A percentile compares a stretch with the other conserved stretches of the same genome.
Evolutionary conservation across 1,140 invertebrate genomes (phyloP).

Genomic region (Monomorium pharaonis): DNA sequence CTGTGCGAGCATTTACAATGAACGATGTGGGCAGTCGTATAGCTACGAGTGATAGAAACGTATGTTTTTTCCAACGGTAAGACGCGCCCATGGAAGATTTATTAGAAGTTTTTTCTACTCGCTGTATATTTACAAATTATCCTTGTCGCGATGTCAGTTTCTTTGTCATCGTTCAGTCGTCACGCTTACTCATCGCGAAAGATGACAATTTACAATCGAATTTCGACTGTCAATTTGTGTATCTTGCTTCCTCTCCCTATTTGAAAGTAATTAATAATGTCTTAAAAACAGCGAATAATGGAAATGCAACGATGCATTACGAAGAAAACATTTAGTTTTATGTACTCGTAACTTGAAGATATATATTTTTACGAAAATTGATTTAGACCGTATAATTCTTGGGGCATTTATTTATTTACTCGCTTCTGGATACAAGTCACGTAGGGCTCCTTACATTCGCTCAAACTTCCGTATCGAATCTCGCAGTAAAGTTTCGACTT

Average conservation of each 20-base stretch:
- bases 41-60: neutral
- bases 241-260: neutral
- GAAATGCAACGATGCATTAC: neutral
- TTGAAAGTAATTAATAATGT: neutral
- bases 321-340: neutral
- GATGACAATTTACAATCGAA: neutral
- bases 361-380: neutral
- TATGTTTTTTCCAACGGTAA: neutral
- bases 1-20: constrained; percentile 1
- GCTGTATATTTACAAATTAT: neutral
- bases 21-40: neutral
- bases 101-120: neutral
- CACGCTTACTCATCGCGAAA: neutral
- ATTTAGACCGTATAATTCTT: constrained; percentile 23
- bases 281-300: neutral
- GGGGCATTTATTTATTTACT: constrained; percentile 44
- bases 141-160: no score
- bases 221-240: neutral
- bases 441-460: constrained; percentile 11
- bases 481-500: constrained; percentile 9
- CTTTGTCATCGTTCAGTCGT: neutral
- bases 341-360: neutral
- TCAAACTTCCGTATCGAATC: constrained; percentile 42
- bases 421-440: constrained; percentile 25
- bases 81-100: neutral